Evolutionary conservation across 1,140 invertebrate species (phyloP).

Genomic region (Drosophila fuyamai): DNA sequence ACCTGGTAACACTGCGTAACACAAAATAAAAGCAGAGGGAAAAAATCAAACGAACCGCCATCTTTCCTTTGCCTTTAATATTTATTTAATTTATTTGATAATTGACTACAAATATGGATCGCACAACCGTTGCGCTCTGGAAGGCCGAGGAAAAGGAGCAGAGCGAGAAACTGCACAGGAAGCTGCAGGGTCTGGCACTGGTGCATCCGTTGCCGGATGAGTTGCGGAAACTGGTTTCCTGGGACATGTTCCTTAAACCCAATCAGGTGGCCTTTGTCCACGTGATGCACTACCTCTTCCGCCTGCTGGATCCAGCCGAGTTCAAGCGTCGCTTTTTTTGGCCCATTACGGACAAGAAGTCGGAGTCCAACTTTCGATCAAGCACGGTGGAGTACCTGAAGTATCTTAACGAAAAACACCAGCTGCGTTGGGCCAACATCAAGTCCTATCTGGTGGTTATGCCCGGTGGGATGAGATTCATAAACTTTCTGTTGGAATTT

Average conservation of each 20-base stretch:
- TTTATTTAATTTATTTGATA: background rate
- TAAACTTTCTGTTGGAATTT: conserved; percentile 73
- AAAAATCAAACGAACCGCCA: conserved; percentile 41
- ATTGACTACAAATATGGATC: conserved; percentile 61
- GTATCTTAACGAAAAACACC: conserved; percentile 76
- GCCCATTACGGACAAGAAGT: conserved; percentile 85
- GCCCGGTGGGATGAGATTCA: conserved; percentile 82
- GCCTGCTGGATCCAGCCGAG: conserved; percentile 83
- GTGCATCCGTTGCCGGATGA: conserved; percentile 69
- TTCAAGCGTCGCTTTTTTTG: conserved; percentile 85
- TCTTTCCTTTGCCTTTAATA: conserved; percentile 5
- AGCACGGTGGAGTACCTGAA: conserved; percentile 77
- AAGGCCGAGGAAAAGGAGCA: conserved; percentile 80
- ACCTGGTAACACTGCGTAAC: conserved; percentile 1
- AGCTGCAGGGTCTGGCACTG: conserved; percentile 58
- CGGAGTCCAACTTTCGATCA: conserved; percentile 85
- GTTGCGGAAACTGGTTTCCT: conserved; percentile 55
- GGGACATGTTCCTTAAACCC: conserved; percentile 86
- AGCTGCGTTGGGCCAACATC: conserved; percentile 70
- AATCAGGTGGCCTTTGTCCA: conserved; percentile 85
- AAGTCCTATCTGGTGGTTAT: conserved; percentile 80
- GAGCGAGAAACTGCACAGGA: conserved; percentile 65
- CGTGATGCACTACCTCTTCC: conserved; percentile 85
- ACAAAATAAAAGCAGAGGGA: background rate
- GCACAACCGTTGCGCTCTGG: conserved; percentile 68